phyloP scores from a whole-genome alignment of 2,888 invertebrate genomes.

The Lomographa bimaculata region DNA sequence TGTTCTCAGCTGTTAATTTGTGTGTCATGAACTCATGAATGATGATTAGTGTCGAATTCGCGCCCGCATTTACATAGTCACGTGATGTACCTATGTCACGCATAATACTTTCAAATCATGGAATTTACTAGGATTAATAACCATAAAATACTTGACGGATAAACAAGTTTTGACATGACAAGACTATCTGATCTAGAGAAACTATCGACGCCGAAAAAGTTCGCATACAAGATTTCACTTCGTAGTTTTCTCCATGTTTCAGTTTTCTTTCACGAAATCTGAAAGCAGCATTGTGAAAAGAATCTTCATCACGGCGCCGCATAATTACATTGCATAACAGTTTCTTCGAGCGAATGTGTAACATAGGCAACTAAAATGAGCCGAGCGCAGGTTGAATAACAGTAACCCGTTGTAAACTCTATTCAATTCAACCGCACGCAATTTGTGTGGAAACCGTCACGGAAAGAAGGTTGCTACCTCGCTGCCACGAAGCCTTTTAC shows the following conservation, averaged over 20 bases:
- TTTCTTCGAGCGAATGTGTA: slow-evolving; percentile 30
- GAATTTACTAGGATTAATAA: background rate
- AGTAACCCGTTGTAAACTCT: slow-evolving; percentile 34
- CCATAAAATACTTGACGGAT: background rate
- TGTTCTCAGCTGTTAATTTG: slow-evolving; percentile 53
- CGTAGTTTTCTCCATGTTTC: slow-evolving; percentile 7
- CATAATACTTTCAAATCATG: slow-evolving; percentile 3
- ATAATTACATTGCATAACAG: slow-evolving; percentile 30
- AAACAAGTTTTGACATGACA: background rate
- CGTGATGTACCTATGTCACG: slow-evolving; percentile 18
- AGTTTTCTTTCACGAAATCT: slow-evolving; percentile 14
- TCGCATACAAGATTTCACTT: slow-evolving; percentile 17
- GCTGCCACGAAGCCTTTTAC: slow-evolving; percentile 31
- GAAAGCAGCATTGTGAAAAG: slow-evolving; percentile 21
- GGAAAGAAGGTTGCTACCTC: slow-evolving; percentile 37
- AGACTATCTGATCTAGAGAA: slow-evolving; percentile 2
- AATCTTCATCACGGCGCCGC: slow-evolving; percentile 26
- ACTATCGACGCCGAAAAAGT: slow-evolving; percentile 10
- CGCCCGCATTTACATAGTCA: slow-evolving; percentile 27
- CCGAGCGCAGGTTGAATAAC: slow-evolving; percentile 33
- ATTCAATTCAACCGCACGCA: slow-evolving; percentile 38
- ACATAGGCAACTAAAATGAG: slow-evolving; percentile 27
- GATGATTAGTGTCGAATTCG: slow-evolving; percentile 43
- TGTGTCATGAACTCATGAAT: slow-evolving; percentile 51
- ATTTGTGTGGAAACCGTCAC: slow-evolving; percentile 37